Base-by-base conservation (phyloP, 2,113 vertebrate species). In the Sander lucioperca region DNA sequence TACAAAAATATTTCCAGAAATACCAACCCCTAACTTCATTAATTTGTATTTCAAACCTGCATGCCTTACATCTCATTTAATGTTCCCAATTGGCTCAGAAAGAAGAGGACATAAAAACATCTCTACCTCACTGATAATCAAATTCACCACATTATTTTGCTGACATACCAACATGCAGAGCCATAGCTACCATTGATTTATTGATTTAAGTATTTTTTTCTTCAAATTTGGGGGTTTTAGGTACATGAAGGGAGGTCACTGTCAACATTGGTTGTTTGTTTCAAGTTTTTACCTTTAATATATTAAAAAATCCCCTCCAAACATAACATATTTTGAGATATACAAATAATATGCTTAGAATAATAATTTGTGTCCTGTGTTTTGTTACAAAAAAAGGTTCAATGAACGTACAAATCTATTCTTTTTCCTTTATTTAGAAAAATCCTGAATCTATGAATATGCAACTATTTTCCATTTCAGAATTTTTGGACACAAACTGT, bases 1-100 rank as follows among this genome's bases (percentile, higher is more conserved):
- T 43, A 25, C 19, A 39, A 72, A 75, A 59, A 73, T 39, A 64
- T 82, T 80, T 77, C 25, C 39, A 84, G 53, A 73, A 57, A 74
- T 59, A 67, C 64, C 27, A 18, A 56, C 30, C 12, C 13, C 30
- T 43, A 16, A 63, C 39, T 73, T 84, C 15, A 68, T 67, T 80
- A 56, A 74, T 33, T 36, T 23, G 10, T 25, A 48, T 74, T 73
- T 67, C 53, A 78, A 23, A 74, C 25, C 16, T 43, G 45, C 23
- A 62, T 43, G 23, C 51, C 13, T 72, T 50, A 27, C 14, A 3
- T 33, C 7, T 74, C 19, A 43, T 75, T 33, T 63, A 74, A 71
- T 74, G 74, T 48, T 71, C 69, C 73, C 81, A 47, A 25, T 14
- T 80, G 48, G 23, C 50, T 69, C 47, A n/a, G 51, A 50, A 14